Evolutionary conservation across 1,140 invertebrate species (phyloP).

Genomic region (Maniola jurtina): DNA sequence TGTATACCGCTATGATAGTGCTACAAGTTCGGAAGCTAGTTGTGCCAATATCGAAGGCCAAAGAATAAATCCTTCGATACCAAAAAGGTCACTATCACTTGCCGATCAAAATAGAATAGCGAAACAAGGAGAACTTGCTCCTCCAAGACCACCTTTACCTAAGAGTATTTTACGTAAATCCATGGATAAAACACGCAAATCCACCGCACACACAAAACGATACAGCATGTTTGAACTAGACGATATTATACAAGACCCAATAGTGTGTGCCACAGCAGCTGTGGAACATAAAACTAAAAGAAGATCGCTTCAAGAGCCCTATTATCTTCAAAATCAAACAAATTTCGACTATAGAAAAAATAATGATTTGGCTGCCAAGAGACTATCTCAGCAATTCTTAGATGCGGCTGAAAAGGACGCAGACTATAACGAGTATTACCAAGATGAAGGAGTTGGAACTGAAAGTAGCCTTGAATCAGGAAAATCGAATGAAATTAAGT

Average conservation of each 20-base stretch:
- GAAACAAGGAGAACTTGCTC: conserved; percentile 78
- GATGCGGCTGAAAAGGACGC: conserved; percentile 77
- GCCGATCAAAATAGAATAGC: conserved; percentile 76
- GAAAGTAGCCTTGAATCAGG: conserved; percentile 77
- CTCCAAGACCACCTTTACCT: conserved; percentile 85
- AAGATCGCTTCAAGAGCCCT: conserved; percentile 85
- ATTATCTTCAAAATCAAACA: conserved; percentile 82
- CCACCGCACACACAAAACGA: conserved; percentile 81
- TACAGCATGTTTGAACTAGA: conserved; percentile 90
- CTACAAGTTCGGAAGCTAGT: conserved; percentile 84
- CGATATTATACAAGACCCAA: conserved; percentile 75
- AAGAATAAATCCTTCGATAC: conserved; percentile 78
- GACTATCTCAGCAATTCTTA: conserved; percentile 75
- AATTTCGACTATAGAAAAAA: conserved; percentile 80
- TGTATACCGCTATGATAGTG: conserved; percentile 90
- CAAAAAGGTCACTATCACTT: conserved; percentile 83
- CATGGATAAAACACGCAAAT: conserved; percentile 79
- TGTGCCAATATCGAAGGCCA: conserved; percentile 71
- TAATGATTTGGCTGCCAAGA: conserved; percentile 80
- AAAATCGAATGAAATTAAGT: conserved; percentile 78
- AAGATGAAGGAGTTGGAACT: conserved; percentile 76
- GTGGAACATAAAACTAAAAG: conserved; percentile 81
- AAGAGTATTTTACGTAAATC: conserved; percentile 85
- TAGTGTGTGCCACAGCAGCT: conserved; percentile 74
- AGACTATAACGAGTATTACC: conserved; percentile 75